Base-by-base conservation (phyloP, 2,113 vertebrate species). In the Anoura caudifer region DNA sequence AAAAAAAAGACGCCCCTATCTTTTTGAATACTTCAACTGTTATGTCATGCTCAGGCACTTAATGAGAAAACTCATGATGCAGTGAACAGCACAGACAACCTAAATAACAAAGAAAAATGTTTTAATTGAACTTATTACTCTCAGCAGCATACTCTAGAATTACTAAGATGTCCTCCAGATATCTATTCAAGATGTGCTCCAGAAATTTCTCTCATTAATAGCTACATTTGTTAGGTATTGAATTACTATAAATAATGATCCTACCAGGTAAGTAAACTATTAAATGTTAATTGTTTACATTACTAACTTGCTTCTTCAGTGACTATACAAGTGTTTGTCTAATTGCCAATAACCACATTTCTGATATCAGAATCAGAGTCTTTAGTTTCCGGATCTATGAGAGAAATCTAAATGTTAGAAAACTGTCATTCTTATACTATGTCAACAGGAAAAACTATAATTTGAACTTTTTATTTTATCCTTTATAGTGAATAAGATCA, bases 291-390 rank as follows among this genome's bases (percentile, higher is more conserved):
- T 76, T 69, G n/a, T 61, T 86, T 86, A 80, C n/a, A 86, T 67
- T 75, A 67, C 24, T 90, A 82, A 95, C 20, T 93, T 95, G 67
- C 56, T 82, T 93, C 59, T 90, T 86, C 38, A 67, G 54, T 79
- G 20, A 79, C 20, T n/a, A 7, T 45, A 36, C 69, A 92, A 75
- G 28, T 43, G 31, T 7, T 77, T 88, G 50, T 87, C 36, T 56
- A 75, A 70, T 26, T 63, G 19, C 50, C 79, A 90, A 41, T 43
- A 72, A 82, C 13, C 43, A 77, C 28, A 91, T 85, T 89, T 89
- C n/a, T 89, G 28, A 89, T 85, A 82, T 82, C 33, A 86, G 31
- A 91, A 95, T 83, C 67, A 73, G 22, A 56, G 38, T 76, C 15
- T 80, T 75, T 75, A 84, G n/a, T 90, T 89, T 5, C 73, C 16